Percentiles rank a stretch among this genome's conserved stretches.
Evolutionary conservation across 1,140 invertebrate genomes (phyloP).

Genomic region (Microplitis demolitor): DNA sequence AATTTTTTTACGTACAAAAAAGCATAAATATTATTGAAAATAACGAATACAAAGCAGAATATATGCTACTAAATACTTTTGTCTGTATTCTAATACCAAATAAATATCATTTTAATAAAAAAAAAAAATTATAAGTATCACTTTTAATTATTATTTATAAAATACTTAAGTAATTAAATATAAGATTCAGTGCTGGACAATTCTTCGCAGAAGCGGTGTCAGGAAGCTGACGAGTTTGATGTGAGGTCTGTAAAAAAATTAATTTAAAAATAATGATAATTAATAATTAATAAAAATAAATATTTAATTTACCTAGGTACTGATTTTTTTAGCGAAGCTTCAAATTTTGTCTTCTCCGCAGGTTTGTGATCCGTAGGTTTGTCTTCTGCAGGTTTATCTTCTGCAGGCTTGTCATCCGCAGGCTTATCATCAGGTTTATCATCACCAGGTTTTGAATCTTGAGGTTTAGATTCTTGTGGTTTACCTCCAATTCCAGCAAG

Average conservation of each 20-base stretch:
- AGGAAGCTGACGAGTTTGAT: constrained; percentile 46
- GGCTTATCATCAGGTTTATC: too few species aligned
- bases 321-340: constrained; percentile 10
- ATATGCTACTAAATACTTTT: constrained; percentile 5
- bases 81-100: constrained; percentile 30
- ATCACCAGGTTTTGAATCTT: constrained; percentile 5
- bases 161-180: neutral
- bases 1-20: constrained; percentile 13
- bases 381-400: too few species aligned
- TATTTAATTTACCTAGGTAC: neutral
- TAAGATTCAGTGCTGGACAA: constrained; percentile 33
- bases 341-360: constrained; percentile 20
- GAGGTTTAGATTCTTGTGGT: constrained; percentile 17
- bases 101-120: constrained; percentile 35
- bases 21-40: neutral
- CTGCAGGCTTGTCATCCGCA: too few species aligned
- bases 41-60: constrained; percentile 2
- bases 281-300: neutral
- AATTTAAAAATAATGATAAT: neutral
- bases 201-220: constrained; percentile 43
- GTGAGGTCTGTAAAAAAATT: constrained; percentile 40
- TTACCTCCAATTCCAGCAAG: neutral
- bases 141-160: neutral
- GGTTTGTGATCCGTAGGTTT: neutral
- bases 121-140: neutral